Evolutionary conservation across 2,888 invertebrate genomes (phyloP).

Genomic region (Melinaea menophilus): DNA sequence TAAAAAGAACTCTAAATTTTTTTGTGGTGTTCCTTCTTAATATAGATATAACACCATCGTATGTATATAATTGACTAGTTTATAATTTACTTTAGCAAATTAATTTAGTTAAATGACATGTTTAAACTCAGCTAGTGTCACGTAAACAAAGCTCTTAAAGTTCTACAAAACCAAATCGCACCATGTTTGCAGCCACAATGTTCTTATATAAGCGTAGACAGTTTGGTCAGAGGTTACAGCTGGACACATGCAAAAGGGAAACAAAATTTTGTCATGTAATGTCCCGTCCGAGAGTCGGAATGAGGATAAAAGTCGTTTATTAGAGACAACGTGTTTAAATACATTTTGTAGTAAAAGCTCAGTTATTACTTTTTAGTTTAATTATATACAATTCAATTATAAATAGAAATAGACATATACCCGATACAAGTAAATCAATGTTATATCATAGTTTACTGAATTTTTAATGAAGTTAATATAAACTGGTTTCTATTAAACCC

Average conservation of each 20-base stretch:
- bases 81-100: too few species aligned
- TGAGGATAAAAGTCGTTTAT: constrained; percentile 31
- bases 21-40: too few species aligned
- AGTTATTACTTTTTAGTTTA: not conserved
- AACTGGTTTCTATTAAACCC: not conserved
- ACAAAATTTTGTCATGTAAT: constrained; percentile 34
- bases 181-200: constrained; percentile 21
- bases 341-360: constrained; percentile 10
- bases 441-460: not conserved
- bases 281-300: constrained; percentile 31
- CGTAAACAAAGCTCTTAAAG: constrained; percentile 10
- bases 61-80: too few species aligned
- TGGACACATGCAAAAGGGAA: constrained; percentile 30
- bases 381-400: not conserved
- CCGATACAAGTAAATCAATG: not conserved
- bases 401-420: not conserved
- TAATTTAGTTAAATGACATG: not conserved
- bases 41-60: too few species aligned
- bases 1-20: too few species aligned
- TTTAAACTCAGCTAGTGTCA: not conserved
- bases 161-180: constrained; percentile 17
- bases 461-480: not conserved
- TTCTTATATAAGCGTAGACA: constrained; percentile 28
- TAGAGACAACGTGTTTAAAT: constrained; percentile 18
- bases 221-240: constrained; percentile 31